A percentile compares a stretch with the other conserved stretches of the same genome.
phyloP scores from a whole-genome alignment of 2,888 invertebrate species.

The Brachyopa scutellaris region DNA sequence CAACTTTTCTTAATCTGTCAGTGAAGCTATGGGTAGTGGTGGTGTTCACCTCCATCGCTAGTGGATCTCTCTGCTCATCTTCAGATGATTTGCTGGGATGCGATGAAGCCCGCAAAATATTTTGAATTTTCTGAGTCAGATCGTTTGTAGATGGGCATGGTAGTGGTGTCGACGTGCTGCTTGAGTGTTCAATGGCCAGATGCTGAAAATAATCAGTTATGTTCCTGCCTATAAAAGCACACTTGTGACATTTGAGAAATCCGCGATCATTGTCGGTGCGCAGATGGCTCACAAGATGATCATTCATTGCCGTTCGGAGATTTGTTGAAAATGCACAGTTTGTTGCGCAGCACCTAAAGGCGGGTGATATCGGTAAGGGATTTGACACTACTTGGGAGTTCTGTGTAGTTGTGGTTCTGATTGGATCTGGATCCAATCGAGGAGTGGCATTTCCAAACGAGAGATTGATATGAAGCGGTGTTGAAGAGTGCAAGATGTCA shows the following conservation, averaged over 20 bases:
- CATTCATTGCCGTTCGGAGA: conserved; percentile 74
- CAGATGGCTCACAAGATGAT: conserved; percentile 77
- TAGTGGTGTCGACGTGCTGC: background rate
- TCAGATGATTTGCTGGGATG: background rate
- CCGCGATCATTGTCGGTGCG: conserved; percentile 70
- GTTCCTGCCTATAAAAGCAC: conserved; percentile 73
- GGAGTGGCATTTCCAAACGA: background rate
- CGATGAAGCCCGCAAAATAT: conserved; percentile 67
- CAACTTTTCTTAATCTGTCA: conserved; percentile 70
- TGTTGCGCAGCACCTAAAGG: conserved; percentile 27
- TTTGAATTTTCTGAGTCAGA: conserved; percentile 75
- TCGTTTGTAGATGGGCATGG: conserved; percentile 59
- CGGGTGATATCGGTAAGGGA: background rate
- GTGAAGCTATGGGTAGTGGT: background rate
- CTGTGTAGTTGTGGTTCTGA: background rate
- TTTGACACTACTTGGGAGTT: background rate
- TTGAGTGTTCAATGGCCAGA: conserved; percentile 24
- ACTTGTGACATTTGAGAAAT: conserved; percentile 76
- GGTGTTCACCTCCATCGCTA: background rate
- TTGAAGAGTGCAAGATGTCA: background rate
- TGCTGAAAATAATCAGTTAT: conserved; percentile 76
- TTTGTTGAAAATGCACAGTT: conserved; percentile 20
- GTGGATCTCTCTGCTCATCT: background rate
- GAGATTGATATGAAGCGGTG: background rate
- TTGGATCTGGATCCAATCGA: background rate